phyloP scores from a whole-genome alignment of 2,888 invertebrate genomes.

The Dascillus cervinus region DNA sequence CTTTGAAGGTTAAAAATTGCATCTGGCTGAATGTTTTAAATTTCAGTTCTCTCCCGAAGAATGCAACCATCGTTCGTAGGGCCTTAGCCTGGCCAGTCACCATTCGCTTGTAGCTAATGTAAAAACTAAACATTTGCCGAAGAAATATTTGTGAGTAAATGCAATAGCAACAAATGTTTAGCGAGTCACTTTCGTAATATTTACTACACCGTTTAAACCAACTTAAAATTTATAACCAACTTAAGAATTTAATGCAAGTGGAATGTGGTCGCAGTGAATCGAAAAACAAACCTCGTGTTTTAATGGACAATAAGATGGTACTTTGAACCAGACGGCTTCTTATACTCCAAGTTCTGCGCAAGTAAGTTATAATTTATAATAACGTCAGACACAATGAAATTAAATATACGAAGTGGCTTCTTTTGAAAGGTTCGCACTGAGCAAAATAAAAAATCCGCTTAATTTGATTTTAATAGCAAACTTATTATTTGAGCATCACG shows the following conservation, averaged over 20 bases:
- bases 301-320: conserved; percentile 40
- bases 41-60: too few species aligned
- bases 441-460: conserved; percentile 10
- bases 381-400: conserved; percentile 36
- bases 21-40: too few species aligned
- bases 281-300: conserved; percentile 39
- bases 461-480: too few species aligned
- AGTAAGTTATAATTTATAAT: conserved; percentile 40
- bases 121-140: too few species aligned
- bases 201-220: conserved; percentile 18
- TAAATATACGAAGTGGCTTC: conserved; percentile 30
- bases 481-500: too few species aligned
- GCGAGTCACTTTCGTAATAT: conserved; percentile 10
- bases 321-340: conserved; percentile 39
- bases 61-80: too few species aligned
- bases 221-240: conserved; percentile 35
- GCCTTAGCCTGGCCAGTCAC: too few species aligned
- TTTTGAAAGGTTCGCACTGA: conserved; percentile 24
- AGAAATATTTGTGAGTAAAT: background rate
- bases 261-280: conserved; percentile 36
- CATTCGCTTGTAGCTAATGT: too few species aligned
- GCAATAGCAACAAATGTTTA: conserved; percentile 4
- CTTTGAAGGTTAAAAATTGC: too few species aligned
- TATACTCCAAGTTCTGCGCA: conserved; percentile 28
- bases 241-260: conserved; percentile 37